These are phyloP conservation scores for Thryonomys swinderianus DNA, from an alignment of 2,113 vertebrate genomes.

Conservation along the genomic window DNA sequence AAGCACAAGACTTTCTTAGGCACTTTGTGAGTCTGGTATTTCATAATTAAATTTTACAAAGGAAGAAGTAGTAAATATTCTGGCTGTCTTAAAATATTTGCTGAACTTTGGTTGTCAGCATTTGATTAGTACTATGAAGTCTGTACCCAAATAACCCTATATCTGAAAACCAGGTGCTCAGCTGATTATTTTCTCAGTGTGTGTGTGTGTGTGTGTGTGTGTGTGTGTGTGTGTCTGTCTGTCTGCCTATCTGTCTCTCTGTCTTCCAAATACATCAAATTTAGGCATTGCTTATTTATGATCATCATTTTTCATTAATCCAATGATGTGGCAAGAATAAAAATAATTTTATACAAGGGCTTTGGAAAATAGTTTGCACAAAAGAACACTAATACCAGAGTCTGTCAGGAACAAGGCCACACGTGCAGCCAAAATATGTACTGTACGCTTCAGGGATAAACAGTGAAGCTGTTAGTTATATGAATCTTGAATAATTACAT, in stretches of 20 bases:
- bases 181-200: slow-evolving; percentile 53
- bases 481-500: background rate
- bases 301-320: background rate
- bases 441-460: background rate
- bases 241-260: background rate
- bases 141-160: slow-evolving; percentile 51
- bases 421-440: background rate
- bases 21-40: background rate
- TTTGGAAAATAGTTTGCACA: slow-evolving; percentile 24
- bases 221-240: background rate
- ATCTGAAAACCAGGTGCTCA: slow-evolving; percentile 66
- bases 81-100: slow-evolving; percentile 43
- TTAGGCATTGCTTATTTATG: slow-evolving; percentile 1
- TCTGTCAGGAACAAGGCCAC: background rate
- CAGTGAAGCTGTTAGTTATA: background rate
- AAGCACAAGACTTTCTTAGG: background rate
- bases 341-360: background rate
- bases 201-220: accelerated
- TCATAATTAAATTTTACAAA: slow-evolving; percentile 34
- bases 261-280: slow-evolving; percentile 45
- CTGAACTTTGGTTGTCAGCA: slow-evolving; percentile 38
- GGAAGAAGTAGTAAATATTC: slow-evolving; percentile 21
- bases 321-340: background rate
- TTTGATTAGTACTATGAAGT: slow-evolving; percentile 32
- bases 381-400: background rate